Conservation (phyloP, 2,888 invertebrate species). For the Lycaena phlaeas region DNA sequence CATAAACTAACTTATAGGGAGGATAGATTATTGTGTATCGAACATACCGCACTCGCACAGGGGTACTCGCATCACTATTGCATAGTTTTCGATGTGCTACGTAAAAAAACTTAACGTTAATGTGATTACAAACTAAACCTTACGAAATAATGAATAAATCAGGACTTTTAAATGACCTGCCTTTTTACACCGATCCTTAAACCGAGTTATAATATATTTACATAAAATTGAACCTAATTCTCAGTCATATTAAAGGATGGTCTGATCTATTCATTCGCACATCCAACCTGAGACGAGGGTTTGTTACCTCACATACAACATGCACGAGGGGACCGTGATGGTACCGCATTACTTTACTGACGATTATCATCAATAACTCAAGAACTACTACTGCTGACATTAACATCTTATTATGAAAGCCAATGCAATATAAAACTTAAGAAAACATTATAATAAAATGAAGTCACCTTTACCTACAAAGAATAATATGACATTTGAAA, state of each 20-base stretch:
- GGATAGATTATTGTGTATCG: slow-evolving; percentile 4
- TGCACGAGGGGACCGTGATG: too few relatives aligned
- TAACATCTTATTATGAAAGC: too few relatives aligned
- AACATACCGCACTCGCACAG: neutral
- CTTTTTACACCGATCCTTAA: slow-evolving; percentile 17
- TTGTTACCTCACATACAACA: neutral
- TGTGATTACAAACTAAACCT: slow-evolving; percentile 23
- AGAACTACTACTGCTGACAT: too few relatives aligned
- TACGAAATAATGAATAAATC: slow-evolving; percentile 28
- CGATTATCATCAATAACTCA: too few relatives aligned
- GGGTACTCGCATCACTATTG: neutral
- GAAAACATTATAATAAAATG: too few relatives aligned
- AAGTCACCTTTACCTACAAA: too few relatives aligned
- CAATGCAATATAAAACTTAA: too few relatives aligned
- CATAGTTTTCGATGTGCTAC: slow-evolving; percentile 9
- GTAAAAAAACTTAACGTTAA: slow-evolving; percentile 7
- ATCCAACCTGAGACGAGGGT: slow-evolving; percentile 15
- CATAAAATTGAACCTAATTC: slow-evolving; percentile 65
- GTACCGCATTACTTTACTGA: too few relatives aligned
- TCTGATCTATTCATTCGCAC: slow-evolving; percentile 15
- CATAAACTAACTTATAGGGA: slow-evolving; percentile 8
- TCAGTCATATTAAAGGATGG: slow-evolving; percentile 59
- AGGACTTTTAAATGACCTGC: slow-evolving; percentile 22
- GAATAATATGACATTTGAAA: too few relatives aligned
- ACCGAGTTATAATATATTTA: slow-evolving; percentile 48